Evolutionary conservation across 2,888 invertebrate genomes (phyloP).

Genomic region (Tipula lateralis): DNA sequence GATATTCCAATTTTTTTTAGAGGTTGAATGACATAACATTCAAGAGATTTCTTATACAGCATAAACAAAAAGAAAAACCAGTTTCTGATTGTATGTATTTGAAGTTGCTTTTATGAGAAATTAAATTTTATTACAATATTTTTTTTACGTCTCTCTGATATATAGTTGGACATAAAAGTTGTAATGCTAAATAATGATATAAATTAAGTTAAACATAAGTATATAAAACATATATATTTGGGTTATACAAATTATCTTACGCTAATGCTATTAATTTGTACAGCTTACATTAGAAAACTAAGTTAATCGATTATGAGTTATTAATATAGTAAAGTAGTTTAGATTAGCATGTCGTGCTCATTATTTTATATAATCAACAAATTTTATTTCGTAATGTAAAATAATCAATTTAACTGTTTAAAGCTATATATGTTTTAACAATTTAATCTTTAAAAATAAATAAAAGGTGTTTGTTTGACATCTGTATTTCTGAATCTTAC

Average conservation of each 20-base stretch:
- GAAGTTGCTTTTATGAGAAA: not conserved
- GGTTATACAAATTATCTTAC: not conserved
- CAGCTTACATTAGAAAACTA: not conserved
- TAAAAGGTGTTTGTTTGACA: too few species aligned
- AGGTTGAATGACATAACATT: conserved; percentile 19
- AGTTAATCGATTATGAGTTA: not conserved
- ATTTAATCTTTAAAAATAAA: too few species aligned
- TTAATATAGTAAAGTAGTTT: not conserved
- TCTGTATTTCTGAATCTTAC: too few species aligned
- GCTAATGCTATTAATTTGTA: not conserved
- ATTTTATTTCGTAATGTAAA: too few species aligned
- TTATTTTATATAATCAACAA: too few species aligned
- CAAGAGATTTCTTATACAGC: not conserved
- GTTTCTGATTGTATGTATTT: not conserved
- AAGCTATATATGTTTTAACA: too few species aligned
- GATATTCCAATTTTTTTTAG: not conserved
- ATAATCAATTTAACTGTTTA: too few species aligned
- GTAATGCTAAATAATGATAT: not conserved
- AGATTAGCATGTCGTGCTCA: not conserved
- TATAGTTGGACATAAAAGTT: not conserved
- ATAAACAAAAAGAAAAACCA: not conserved
- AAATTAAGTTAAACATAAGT: too few species aligned
- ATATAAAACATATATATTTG: not conserved
- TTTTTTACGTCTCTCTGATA: not conserved
- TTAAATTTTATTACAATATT: not conserved